These are phyloP conservation scores for Hybognathus amarus DNA, from an alignment of 2,797 vertebrate genomes.

Conservation along the genomic window DNA sequence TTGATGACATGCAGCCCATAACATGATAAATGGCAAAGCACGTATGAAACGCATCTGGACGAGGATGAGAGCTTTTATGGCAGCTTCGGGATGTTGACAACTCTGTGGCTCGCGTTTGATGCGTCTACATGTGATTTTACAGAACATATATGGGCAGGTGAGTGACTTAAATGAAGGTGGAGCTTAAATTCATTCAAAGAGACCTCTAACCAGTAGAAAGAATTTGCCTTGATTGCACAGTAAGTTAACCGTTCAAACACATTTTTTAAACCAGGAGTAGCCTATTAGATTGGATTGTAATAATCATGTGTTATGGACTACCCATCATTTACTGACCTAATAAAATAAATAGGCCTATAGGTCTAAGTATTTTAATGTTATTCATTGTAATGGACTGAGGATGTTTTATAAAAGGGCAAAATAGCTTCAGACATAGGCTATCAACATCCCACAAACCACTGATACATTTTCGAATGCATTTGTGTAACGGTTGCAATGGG, in stretches of 20 bases:
- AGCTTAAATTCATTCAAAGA: not conserved
- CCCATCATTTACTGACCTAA: too few relatives aligned
- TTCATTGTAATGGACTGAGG: not conserved
- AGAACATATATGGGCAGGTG: not conserved
- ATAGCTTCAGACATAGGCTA: not conserved
- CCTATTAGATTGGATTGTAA: not conserved
- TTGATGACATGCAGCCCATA: not conserved
- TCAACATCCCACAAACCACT: not conserved
- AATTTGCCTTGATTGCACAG: not conserved
- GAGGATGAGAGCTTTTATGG: not conserved
- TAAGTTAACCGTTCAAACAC: not conserved
- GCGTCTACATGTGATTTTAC: too few relatives aligned
- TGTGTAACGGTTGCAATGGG: not conserved
- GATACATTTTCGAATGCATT: not conserved
- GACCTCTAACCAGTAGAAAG: not conserved
- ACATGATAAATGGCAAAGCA: not conserved
- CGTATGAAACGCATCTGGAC: not conserved
- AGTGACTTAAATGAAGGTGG: slow-evolving; percentile 13
- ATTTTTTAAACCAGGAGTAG: too few relatives aligned
- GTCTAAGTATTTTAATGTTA: not conserved
- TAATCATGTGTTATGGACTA: not conserved
- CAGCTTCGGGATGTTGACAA: not conserved
- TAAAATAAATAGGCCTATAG: too few relatives aligned
- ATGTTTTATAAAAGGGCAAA: not conserved
- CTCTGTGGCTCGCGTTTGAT: not conserved